phyloP scores from a whole-genome alignment of 2,888 invertebrate species.

The Drosophila atroscutellata region DNA sequence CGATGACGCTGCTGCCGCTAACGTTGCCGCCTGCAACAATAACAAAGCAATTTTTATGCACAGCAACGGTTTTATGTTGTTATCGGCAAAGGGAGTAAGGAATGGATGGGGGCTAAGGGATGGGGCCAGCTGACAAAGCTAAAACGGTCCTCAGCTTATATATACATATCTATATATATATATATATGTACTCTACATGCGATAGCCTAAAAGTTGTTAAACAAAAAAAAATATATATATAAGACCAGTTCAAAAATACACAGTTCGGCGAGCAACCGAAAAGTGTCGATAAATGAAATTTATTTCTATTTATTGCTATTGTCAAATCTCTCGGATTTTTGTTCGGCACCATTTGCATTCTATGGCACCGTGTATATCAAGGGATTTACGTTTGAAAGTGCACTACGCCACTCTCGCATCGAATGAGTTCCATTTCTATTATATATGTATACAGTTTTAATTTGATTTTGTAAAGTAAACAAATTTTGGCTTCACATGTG shows the following conservation, averaged over 20 bases:
- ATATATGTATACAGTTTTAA: background rate
- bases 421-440: background rate
- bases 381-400: slow-evolving; percentile 34
- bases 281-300: slow-evolving; percentile 66
- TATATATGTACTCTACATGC: background rate
- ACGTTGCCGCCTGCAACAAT: slow-evolving; percentile 75
- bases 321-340: slow-evolving; percentile 41
- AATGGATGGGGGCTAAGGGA: background rate
- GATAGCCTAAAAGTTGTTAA: slow-evolving; percentile 57
- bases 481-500: slow-evolving; percentile 35
- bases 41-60: slow-evolving; percentile 78
- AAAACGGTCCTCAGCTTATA: slow-evolving; percentile 52
- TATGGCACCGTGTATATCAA: slow-evolving; percentile 17
- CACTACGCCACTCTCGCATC: slow-evolving; percentile 1
- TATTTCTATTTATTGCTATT: slow-evolving; percentile 65
- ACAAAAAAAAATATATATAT: slow-evolving; percentile 10
- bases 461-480: slow-evolving; percentile 1
- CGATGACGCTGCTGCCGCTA: slow-evolving; percentile 52
- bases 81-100: background rate
- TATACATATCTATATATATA: background rate
- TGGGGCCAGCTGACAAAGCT: slow-evolving; percentile 61
- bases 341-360: slow-evolving; percentile 39
- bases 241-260: background rate
- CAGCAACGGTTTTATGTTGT: slow-evolving; percentile 52
- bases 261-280: slow-evolving; percentile 25